Base-by-base conservation (phyloP, 2,888 invertebrate species). In the Apodemia duryi region DNA sequence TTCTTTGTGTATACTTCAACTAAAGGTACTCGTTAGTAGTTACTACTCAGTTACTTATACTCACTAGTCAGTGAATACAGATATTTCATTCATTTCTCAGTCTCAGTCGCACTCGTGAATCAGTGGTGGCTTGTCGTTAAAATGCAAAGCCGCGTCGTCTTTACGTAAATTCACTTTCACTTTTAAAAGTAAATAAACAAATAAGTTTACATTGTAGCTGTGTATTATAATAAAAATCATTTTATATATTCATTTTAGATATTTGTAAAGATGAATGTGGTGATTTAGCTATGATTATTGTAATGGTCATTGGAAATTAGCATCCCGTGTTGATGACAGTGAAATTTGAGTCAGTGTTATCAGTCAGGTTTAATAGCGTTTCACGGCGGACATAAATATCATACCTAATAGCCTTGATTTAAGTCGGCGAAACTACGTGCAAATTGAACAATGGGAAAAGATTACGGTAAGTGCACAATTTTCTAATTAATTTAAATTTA, bases 401-500 rank as follows among this genome's bases (percentile, higher is more conserved):
- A 21, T 21, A 21, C 32, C 6, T 57, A 32, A 32, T 57, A 57
- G 57, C 60, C 13, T 60, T 60, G 60, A 64, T 64, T 61, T 49
- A n/a, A 49, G n/a, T 38, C 46, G 6, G 32, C 3, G 29, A 51
- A 61, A 28, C 41, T 41, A 7, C 13, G 29, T 65, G 57, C 61
- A 35, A 63, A 61, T 51, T 51, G 21, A 66, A 74, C 61, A 66
- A 88, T 88, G 88, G 83, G 82, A 65, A 86, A 87, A 76, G 84
- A 85, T 73, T 86, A 84, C 69, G 88, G 88, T 88, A 60, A 70
- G 73, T 73, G 57, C 11, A 57, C 57, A 1, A 51, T 51, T 21
- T 51, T 21, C 1, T 51, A 21, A 21, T 51, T 51, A 5, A 49
- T 49, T 49, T n/a, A 49, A 49, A 49, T 6, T 49, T 11, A 49